phyloP scores from a whole-genome alignment of 2,113 vertebrate genomes.

The Sphaerodactylus townsendi region DNA sequence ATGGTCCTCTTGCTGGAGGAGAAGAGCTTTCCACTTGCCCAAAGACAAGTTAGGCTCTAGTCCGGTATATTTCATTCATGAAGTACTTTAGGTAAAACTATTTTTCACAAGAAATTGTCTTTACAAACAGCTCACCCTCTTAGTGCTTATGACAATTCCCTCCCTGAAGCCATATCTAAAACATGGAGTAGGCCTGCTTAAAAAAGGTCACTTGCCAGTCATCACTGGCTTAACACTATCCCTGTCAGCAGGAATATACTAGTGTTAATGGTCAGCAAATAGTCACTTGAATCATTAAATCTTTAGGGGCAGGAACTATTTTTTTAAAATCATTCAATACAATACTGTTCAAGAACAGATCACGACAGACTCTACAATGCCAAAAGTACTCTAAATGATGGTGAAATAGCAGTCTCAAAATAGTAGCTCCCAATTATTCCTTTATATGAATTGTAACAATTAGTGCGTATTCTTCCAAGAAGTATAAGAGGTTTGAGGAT shows the following conservation, averaged over 20 bases:
- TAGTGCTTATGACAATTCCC: not conserved
- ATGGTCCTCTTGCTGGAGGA: too few species aligned
- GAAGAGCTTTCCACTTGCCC: too few species aligned
- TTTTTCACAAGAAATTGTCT: not conserved
- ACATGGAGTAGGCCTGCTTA: not conserved
- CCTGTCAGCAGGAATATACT: not conserved
- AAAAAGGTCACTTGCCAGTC: not conserved
- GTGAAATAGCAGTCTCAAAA: not conserved
- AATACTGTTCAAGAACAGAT: not conserved
- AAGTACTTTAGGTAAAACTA: not conserved
- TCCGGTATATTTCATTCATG: not conserved
- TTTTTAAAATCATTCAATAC: not conserved
- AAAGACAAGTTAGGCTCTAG: too few species aligned
- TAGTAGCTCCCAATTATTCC: not conserved
- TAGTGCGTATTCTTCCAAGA: constrained; percentile 5
- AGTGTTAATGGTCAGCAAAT: not conserved
- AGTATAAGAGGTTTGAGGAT: constrained; percentile 11
- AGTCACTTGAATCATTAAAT: not conserved
- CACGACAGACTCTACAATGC: not conserved
- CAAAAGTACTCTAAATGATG: not conserved
- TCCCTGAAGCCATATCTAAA: not conserved
- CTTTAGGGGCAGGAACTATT: not conserved
- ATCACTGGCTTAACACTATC: not conserved
- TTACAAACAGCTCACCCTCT: not conserved
- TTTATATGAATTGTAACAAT: constrained; percentile 22